phyloP scores from a whole-genome alignment of 2,797 vertebrate genomes.

The Coluber constrictor region DNA sequence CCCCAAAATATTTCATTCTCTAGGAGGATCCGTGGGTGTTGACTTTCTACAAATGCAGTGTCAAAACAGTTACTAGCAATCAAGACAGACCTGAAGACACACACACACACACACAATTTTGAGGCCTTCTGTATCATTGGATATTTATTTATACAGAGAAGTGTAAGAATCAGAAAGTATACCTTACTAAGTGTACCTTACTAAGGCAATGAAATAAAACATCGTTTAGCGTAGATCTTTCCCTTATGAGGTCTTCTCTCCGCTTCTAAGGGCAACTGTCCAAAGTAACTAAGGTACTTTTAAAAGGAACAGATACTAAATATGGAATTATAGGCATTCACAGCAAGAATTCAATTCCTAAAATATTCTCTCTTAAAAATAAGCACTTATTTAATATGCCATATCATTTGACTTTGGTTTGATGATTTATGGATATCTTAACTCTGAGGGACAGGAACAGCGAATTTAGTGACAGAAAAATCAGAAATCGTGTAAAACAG shows the following conservation, averaged over 20 bases:
- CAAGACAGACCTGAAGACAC: not conserved
- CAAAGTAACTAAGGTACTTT: not conserved
- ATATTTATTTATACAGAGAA: not conserved
- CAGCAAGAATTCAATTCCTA: not conserved
- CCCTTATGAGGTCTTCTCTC: not conserved
- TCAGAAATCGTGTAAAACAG: constrained; percentile 12
- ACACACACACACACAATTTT: not conserved
- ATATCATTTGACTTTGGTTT: constrained; percentile 13
- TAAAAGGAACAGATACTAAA: not conserved
- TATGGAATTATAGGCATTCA: not conserved
- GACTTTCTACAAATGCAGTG: not conserved
- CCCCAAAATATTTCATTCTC: too few species aligned
- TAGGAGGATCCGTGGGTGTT: too few species aligned
- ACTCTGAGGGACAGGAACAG: not conserved
- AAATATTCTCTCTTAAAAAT: not conserved
- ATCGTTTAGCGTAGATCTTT: not conserved
- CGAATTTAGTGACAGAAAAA: constrained; percentile 20
- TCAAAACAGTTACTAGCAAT: not conserved
- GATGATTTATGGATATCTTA: constrained; percentile 29
- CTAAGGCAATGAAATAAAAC: not conserved
- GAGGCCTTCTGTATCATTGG: not conserved
- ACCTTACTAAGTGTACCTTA: not conserved
- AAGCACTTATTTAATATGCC: not conserved
- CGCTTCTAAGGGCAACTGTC: not conserved
- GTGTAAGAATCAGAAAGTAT: not conserved